A percentile compares a stretch with the other conserved stretches of the same genome.
phyloP scores from a whole-genome alignment of 1,140 invertebrate genomes.

The Tetramorium simillimum region DNA sequence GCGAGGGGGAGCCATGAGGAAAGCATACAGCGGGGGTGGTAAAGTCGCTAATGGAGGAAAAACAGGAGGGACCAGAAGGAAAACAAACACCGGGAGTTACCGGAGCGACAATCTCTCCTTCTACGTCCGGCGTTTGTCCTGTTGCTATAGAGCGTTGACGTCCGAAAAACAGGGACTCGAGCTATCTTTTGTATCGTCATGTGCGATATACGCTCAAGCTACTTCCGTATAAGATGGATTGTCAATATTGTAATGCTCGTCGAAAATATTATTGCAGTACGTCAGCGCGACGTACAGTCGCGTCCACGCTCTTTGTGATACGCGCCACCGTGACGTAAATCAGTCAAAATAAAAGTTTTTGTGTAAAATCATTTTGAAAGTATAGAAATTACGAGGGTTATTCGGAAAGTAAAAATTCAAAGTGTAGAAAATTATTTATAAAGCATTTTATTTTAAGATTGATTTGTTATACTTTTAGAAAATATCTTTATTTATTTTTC shows the following conservation, averaged over 20 bases:
- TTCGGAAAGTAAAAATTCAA: too few relatives aligned
- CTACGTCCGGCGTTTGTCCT: background rate
- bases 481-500: too few relatives aligned
- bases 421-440: too few relatives aligned
- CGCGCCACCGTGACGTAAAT: background rate
- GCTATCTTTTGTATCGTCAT: background rate
- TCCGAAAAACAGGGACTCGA: conserved; percentile 10
- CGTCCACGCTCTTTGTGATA: too few relatives aligned
- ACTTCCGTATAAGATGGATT: conserved; percentile 9
- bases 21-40: conserved; percentile 31
- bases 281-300: background rate
- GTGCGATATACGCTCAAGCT: background rate
- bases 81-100: conserved; percentile 76
- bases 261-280: conserved; percentile 18
- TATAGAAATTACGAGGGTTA: background rate
- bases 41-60: conserved; percentile 81
- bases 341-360: background rate
- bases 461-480: too few relatives aligned
- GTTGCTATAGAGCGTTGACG: conserved; percentile 17
- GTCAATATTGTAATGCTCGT: conserved; percentile 3
- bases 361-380: background rate
- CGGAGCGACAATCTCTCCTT: background rate
- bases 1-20: background rate
- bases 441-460: too few relatives aligned
- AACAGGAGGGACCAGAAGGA: conserved; percentile 76